Evolutionary conservation across 2,888 invertebrate genomes (phyloP).

Genomic region (Horisme vitalbata): DNA sequence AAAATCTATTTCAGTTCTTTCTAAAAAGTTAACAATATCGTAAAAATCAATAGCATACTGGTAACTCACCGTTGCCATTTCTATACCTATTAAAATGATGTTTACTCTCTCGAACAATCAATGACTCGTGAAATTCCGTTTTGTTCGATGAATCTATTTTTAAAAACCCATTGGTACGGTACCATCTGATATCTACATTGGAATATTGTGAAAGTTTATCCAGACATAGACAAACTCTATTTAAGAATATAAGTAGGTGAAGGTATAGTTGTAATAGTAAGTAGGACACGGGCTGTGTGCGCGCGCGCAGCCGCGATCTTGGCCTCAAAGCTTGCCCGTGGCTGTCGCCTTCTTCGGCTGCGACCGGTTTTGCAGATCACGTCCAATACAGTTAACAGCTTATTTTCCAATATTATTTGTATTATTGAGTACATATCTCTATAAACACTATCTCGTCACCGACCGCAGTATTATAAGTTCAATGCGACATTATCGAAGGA

Average conservation of each 20-base stretch:
- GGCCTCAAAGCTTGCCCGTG: conserved; percentile 73
- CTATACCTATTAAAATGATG: conserved; percentile 7
- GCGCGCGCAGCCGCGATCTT: conserved; percentile 51
- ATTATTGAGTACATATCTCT: conserved; percentile 35
- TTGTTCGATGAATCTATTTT: conserved; percentile 10
- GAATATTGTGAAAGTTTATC: too few relatives aligned
- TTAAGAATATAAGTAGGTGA: too few relatives aligned
- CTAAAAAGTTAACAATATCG: conserved; percentile 15
- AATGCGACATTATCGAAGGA: conserved; percentile 37
- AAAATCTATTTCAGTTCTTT: conserved; percentile 3
- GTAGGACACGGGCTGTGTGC: conserved; percentile 58
- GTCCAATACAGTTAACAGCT: conserved; percentile 52
- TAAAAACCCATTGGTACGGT: too few relatives aligned
- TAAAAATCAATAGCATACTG: conserved; percentile 9
- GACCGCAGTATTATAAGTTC: conserved; percentile 35
- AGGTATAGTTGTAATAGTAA: conserved; percentile 46
- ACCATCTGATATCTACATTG: too few relatives aligned
- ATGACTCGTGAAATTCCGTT: conserved; percentile 36
- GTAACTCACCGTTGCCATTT: background rate
- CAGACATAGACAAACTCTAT: too few relatives aligned
- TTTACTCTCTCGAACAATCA: conserved; percentile 24
- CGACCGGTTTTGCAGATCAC: conserved; percentile 71
- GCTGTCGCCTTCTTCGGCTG: conserved; percentile 74
- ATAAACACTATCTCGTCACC: conserved; percentile 31
- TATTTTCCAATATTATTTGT: conserved; percentile 54